Percentiles rank a stretch among this genome's conserved stretches.
These are phyloP conservation scores for Lucifuga dentata DNA, from an alignment of 2,113 vertebrate species.

Conservation along the genomic window DNA sequence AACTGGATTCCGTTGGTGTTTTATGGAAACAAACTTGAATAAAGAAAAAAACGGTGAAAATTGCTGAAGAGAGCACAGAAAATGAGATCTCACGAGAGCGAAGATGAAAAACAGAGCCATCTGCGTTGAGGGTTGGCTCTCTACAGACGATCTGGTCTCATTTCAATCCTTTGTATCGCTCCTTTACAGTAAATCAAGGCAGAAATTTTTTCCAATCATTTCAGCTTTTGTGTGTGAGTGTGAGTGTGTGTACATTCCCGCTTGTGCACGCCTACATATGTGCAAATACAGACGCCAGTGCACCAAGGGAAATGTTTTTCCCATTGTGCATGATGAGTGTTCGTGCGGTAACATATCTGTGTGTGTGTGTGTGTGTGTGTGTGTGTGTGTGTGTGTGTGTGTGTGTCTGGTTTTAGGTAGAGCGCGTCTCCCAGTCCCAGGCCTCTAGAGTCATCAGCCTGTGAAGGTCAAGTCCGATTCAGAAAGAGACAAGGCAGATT, in stretches of 20 bases:
- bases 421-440: constrained; percentile 67
- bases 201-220: constrained; percentile 39
- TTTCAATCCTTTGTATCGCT: constrained; percentile 77
- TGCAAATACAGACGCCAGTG: constrained; percentile 46
- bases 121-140: constrained; percentile 78
- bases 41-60: constrained; percentile 63
- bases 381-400: constrained; percentile 12
- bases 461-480: constrained; percentile 83
- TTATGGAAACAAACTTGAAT: constrained; percentile 75
- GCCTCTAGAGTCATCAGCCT: constrained; percentile 78
- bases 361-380: constrained; percentile 22
- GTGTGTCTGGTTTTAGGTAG: constrained; percentile 67
- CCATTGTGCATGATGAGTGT: constrained; percentile 39
- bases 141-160: constrained; percentile 75
- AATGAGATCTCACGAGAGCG: constrained; percentile 78
- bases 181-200: constrained; percentile 75
- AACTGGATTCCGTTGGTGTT: constrained; percentile 71
- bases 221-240: constrained; percentile 31
- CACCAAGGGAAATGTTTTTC: constrained; percentile 48
- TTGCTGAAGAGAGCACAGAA: constrained; percentile 70
- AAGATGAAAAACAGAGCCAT: constrained; percentile 82
- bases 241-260: neutral
- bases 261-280: constrained; percentile 29
- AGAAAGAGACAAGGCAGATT: constrained; percentile 81
- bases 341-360: constrained; percentile 46